These are phyloP conservation scores for Leucoma salicis DNA, from an alignment of 2,888 invertebrate species.

Conservation along the genomic window DNA sequence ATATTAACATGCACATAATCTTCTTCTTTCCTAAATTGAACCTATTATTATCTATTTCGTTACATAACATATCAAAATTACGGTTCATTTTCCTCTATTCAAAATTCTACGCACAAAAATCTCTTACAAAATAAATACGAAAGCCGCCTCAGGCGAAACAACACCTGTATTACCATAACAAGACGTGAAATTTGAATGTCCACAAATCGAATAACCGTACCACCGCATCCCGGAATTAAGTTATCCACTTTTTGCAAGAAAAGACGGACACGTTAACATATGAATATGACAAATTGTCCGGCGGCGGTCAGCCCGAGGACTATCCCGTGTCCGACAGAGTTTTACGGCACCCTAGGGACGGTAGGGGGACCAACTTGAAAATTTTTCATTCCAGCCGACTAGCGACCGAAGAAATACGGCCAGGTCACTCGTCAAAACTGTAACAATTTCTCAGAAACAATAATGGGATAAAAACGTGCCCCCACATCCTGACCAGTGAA, in stretches of 20 bases:
- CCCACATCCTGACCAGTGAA: constrained; percentile 59
- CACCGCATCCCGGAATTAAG: constrained; percentile 68
- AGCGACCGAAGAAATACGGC: constrained; percentile 73
- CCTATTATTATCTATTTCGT: too few species aligned
- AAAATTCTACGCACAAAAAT: constrained; percentile 13
- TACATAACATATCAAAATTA: too few species aligned
- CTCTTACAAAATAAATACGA: constrained; percentile 19
- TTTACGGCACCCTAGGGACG: constrained; percentile 79
- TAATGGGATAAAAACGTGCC: constrained; percentile 73
- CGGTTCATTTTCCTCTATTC: too few species aligned
- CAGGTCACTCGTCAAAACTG: constrained; percentile 81
- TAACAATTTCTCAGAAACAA: constrained; percentile 82
- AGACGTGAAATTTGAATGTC: constrained; percentile 80
- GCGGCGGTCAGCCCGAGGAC: constrained; percentile 67
- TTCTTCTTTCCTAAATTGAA: too few species aligned
- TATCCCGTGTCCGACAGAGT: constrained; percentile 67
- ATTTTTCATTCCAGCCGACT: constrained; percentile 78
- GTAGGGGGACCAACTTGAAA: constrained; percentile 76
- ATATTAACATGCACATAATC: too few species aligned
- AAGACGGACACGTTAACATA: constrained; percentile 81
- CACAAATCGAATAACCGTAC: constrained; percentile 76
- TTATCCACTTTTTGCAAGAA: constrained; percentile 82
- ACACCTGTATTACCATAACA: constrained; percentile 81
- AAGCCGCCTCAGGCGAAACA: constrained; percentile 63
- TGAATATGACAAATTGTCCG: constrained; percentile 83